Conservation (phyloP, 2,888 invertebrate species). For the Tachystola acroxantha region DNA sequence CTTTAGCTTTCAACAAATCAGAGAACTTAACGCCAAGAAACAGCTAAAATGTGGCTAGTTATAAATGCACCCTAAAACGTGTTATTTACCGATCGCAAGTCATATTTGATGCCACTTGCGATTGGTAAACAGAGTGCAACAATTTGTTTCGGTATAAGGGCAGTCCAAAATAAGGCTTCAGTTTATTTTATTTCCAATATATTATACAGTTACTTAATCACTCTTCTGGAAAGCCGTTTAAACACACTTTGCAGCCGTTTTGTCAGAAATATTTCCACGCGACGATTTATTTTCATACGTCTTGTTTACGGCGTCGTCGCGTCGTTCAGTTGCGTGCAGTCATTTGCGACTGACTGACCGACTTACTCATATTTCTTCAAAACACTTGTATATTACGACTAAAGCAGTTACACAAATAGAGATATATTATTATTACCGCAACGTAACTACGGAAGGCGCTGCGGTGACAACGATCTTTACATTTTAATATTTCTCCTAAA, state of each 20-base stretch:
- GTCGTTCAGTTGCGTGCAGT: slow-evolving; percentile 25
- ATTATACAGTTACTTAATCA: neutral
- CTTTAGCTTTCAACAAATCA: too few relatives aligned
- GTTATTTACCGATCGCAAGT: too few relatives aligned
- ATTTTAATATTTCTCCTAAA: too few relatives aligned
- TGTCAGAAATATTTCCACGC: slow-evolving; percentile 29
- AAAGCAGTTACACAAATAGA: slow-evolving; percentile 7
- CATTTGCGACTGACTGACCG: slow-evolving; percentile 30
- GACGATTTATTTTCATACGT: slow-evolving; percentile 31
- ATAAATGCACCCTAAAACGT: too few relatives aligned
- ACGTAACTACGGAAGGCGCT: neutral
- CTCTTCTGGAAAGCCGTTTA: slow-evolving; percentile 17
- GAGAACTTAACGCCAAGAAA: too few relatives aligned
- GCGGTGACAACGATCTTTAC: too few relatives aligned
- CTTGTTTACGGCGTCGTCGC: slow-evolving; percentile 25
- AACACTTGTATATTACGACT: slow-evolving; percentile 6
- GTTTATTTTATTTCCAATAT: too few relatives aligned
- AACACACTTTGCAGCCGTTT: slow-evolving; percentile 20
- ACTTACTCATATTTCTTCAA: slow-evolving; percentile 23
- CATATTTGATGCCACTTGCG: too few relatives aligned
- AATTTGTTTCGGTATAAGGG: too few relatives aligned
- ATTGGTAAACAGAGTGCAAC: too few relatives aligned
- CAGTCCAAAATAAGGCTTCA: too few relatives aligned
- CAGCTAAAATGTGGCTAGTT: too few relatives aligned
- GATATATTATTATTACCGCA: neutral